phyloP scores from a whole-genome alignment of 2,888 invertebrate species.

The Notodonta ziczac region DNA sequence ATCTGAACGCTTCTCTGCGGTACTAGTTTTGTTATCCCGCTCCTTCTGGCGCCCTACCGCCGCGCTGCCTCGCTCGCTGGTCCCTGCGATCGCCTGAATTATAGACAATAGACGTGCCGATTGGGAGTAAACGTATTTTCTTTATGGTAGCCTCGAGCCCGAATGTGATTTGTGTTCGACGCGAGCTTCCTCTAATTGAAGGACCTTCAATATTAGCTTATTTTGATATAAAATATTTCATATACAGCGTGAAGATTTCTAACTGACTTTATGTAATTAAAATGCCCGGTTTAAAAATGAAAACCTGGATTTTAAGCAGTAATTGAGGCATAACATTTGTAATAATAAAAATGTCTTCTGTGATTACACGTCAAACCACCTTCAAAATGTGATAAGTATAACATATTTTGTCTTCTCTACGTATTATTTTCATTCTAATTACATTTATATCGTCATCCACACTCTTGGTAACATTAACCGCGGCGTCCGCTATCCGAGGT shows the following conservation, averaged over 20 bases:
- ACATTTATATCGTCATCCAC: neutral
- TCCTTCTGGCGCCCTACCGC: slow-evolving; percentile 5
- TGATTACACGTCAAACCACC: no score
- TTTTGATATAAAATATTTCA: no score
- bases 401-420: no score
- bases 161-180: slow-evolving; percentile 25
- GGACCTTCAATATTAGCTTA: no score
- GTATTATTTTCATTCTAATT: neutral
- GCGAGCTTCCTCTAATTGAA: slow-evolving; percentile 4
- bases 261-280: no score
- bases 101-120: slow-evolving; percentile 35
- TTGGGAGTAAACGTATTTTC: slow-evolving; percentile 35
- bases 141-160: slow-evolving; percentile 16
- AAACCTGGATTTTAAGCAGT: no score
- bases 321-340: no score
- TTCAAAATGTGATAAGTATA: no score
- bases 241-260: no score
- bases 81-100: slow-evolving; percentile 1
- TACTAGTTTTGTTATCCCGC: neutral
- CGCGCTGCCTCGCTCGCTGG: slow-evolving; percentile 7
- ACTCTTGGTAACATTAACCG: neutral
- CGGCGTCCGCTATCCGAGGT: neutral
- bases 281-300: no score
- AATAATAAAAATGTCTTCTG: no score
- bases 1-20: no score